A percentile compares a stretch with the other conserved stretches of the same genome.
phyloP scores from a whole-genome alignment of 2,113 vertebrate species.

The Vidua chalybeata region DNA sequence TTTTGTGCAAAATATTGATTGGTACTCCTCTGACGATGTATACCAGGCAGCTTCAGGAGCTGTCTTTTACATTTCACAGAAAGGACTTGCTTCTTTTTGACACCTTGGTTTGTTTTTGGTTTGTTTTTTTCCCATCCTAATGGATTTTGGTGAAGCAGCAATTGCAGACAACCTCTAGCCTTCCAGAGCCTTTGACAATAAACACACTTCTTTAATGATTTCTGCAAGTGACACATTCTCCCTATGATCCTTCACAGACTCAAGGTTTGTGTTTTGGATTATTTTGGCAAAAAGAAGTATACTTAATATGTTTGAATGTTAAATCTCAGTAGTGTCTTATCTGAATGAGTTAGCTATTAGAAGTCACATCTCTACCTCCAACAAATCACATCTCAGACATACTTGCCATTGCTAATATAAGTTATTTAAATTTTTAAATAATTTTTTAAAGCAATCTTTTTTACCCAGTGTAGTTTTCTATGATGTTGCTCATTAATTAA shows the following conservation, averaged over 20 bases:
- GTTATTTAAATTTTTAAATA: neutral
- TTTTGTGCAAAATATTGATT: neutral
- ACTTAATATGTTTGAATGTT: neutral
- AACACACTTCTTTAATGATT: neutral
- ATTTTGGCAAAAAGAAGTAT: neutral
- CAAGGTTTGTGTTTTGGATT: neutral
- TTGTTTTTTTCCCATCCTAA: accelerated
- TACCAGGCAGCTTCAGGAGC: neutral
- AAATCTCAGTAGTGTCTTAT: neutral
- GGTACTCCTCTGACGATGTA: neutral
- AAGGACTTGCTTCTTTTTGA: neutral
- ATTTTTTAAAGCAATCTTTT: neutral
- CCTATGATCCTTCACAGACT: neutral
- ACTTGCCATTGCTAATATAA: neutral
- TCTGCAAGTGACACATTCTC: neutral
- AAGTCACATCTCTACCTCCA: neutral
- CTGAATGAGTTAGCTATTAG: neutral
- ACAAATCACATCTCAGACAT: neutral
- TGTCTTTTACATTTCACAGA: neutral
- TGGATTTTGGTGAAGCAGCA: neutral
- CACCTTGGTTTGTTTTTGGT: neutral
- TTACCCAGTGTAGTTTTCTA: neutral
- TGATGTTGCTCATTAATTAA: neutral
- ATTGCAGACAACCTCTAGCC: neutral
- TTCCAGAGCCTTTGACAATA: neutral